Conservation (phyloP, 2,797 vertebrate genomes). For the Eulemur mongoz region DNA sequence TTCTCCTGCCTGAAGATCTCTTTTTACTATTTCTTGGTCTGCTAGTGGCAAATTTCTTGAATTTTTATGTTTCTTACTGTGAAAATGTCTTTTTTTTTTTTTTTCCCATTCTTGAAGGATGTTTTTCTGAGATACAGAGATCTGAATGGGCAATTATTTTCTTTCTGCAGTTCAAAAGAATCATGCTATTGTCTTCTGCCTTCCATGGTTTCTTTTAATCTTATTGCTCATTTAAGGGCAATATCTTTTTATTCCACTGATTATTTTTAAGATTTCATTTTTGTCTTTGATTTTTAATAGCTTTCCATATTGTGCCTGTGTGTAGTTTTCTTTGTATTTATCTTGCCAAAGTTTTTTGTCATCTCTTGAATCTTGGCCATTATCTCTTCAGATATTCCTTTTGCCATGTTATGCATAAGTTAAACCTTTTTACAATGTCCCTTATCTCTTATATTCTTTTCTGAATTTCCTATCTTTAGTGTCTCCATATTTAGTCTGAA, state of each 20-base stretch:
- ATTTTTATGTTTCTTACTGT: not conserved
- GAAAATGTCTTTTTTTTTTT: not conserved
- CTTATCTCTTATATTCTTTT: not conserved
- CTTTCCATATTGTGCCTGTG: not conserved
- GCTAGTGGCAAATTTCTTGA: not conserved
- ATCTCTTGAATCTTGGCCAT: not conserved
- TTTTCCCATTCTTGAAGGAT: not conserved
- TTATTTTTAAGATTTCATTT: slow-evolving; percentile 4
- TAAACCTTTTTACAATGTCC: not conserved
- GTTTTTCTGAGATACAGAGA: not conserved
- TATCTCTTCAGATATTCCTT: not conserved
- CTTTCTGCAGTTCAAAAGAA: not conserved
- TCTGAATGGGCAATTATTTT: not conserved
- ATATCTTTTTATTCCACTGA: not conserved
- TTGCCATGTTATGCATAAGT: not conserved
- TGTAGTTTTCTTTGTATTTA: not conserved
- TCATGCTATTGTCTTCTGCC: not conserved
- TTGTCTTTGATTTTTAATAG: not conserved
- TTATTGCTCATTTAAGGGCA: not conserved
- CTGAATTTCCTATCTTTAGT: not conserved
- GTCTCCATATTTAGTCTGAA: not conserved
- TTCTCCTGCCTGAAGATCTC: not conserved
- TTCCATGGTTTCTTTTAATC: not conserved
- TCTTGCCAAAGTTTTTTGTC: not conserved
- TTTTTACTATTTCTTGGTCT: not conserved